A percentile compares a stretch with the other conserved stretches of the same genome.
Evolutionary conservation across 1,140 invertebrate genomes (phyloP).

Genomic region (Drosophila ercepeae): DNA sequence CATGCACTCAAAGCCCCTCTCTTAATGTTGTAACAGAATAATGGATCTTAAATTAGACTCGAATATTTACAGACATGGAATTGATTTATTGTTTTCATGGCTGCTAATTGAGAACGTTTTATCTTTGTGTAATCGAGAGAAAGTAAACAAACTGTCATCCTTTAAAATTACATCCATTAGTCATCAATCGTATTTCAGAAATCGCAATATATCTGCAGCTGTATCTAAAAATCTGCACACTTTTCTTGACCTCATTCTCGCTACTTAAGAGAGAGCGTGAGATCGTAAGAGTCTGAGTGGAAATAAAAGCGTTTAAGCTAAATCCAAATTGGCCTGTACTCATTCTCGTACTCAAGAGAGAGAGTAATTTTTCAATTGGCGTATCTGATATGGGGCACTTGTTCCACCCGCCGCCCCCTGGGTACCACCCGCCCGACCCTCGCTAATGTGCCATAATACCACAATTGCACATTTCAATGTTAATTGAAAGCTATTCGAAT

Average conservation of each 20-base stretch:
- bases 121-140: too few species aligned
- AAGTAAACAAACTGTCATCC: not conserved
- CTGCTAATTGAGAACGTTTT: not conserved
- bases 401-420: not conserved
- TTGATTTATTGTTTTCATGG: not conserved
- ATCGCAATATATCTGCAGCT: not conserved
- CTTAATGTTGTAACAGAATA: too few species aligned
- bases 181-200: not conserved
- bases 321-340: constrained; percentile 2
- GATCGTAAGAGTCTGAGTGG: not conserved
- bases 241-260: constrained; percentile 35
- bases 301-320: constrained; percentile 12
- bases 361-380: constrained; percentile 36
- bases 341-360: too few species aligned
- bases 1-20: too few species aligned
- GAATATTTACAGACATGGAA: not conserved
- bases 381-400: constrained; percentile 13
- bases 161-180: not conserved
- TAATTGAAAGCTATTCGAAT: constrained; percentile 51
- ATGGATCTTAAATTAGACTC: too few species aligned
- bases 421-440: not conserved
- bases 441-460: constrained; percentile 34
- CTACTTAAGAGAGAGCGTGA: not conserved
- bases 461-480: constrained; percentile 67
- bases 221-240: constrained; percentile 1